A percentile compares a stretch with the other conserved stretches of the same genome.
phyloP scores from a whole-genome alignment of 2,113 vertebrate genomes.

The Colinus virginianus region DNA sequence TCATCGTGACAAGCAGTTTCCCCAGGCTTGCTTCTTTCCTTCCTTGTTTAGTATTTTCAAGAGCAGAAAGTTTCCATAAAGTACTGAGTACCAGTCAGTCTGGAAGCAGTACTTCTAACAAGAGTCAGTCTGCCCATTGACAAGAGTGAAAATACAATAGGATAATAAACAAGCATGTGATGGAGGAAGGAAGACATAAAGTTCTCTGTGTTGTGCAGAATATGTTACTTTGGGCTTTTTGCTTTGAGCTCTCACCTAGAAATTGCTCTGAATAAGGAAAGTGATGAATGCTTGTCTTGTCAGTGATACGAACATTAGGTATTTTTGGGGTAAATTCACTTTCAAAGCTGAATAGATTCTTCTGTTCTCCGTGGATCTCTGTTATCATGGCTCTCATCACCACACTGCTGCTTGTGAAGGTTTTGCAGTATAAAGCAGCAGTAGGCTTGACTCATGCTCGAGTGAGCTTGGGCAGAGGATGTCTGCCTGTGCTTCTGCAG shows the following conservation, averaged over 20 bases:
- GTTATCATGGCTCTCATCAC: neutral
- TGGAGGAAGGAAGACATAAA: constrained; percentile 21
- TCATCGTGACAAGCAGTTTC: neutral
- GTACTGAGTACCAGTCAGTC: constrained; percentile 9
- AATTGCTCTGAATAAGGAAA: neutral
- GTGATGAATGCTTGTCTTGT: neutral
- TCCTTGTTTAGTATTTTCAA: constrained; percentile 19
- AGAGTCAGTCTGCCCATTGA: neutral
- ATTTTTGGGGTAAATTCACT: neutral
- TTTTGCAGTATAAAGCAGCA: neutral
- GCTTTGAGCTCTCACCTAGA: neutral
- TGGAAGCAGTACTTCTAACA: constrained; percentile 22
- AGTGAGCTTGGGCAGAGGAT: neutral
- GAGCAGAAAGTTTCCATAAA: neutral
- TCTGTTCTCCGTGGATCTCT: neutral
- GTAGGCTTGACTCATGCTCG: neutral
- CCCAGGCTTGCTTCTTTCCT: neutral
- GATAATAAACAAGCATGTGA: neutral
- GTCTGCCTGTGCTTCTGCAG: neutral
- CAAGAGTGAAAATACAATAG: neutral
- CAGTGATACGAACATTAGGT: accelerated
- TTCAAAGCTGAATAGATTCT: neutral
- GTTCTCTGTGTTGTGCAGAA: neutral
- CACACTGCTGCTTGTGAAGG: neutral
- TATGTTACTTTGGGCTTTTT: neutral